Base-by-base conservation (phyloP, 1,140 invertebrate species). In the Anastrepha obliqua region DNA sequence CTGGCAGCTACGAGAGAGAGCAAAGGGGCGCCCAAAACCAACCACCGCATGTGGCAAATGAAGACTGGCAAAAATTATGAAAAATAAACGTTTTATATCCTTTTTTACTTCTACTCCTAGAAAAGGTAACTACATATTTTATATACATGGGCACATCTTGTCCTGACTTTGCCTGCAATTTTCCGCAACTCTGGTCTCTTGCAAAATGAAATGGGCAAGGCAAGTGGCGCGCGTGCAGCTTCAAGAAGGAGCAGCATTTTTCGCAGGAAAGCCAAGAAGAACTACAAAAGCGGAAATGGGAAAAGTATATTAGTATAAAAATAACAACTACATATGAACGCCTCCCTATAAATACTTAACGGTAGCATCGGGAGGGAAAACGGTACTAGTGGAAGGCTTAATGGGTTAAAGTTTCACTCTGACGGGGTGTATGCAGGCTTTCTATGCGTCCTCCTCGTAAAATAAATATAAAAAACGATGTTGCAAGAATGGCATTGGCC, bases 191-290 rank as follows among this genome's bases (percentile, higher is more conserved):
- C 74, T 58, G 74, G 7, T 51, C 7, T 29, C 20, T 4, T 42
- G 47, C 47, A 55, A 47, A 81, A 81, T 81, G 51, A 81, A 81
- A 81, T 55, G 74, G 44, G 74, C 20, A 81, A 81, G n/a, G n/a
- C 51, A 20, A 81, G 74, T 55, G 7, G 74, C 7, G 74, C 51
- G 51, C 6, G 51, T n/a, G 47, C 8, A 81, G 42, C 51, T 81
- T 81, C 74, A 81, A 81, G 74, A n/a, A 55, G 47, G 17, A n/a
- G 74, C 47, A 55, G 74, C 47, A 81, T 55, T 20, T 51, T 51
- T 81, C 9, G 74, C 42, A 51, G 74, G 42, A 81, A 81, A 20
- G 42, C 2, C 29, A 81, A 81, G n/a, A 81, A 55, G n/a, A 81
- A 55, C 42, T 39, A 17, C 39, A 81, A 81, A 55, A 74, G 42